These are phyloP conservation scores for Apogon talboti DNA, from an alignment of 2,797 vertebrate genomes.

Conservation along the genomic window DNA sequence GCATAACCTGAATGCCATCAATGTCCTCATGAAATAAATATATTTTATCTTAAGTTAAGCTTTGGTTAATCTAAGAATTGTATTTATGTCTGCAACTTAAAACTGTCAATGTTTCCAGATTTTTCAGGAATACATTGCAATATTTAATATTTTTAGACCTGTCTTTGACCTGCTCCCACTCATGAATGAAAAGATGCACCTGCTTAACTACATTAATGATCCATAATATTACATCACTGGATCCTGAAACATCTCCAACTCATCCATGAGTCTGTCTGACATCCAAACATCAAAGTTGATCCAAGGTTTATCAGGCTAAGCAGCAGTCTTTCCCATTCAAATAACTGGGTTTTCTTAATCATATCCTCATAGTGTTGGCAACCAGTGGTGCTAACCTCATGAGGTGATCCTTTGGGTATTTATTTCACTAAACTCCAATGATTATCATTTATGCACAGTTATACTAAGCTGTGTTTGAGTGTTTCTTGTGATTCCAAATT, in stretches of 20 bases:
- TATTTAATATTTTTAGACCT: not conserved
- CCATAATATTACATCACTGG: not conserved
- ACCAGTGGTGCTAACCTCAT: not conserved
- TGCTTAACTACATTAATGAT: not conserved
- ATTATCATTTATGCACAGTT: slow-evolving; percentile 6
- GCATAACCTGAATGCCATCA: not conserved
- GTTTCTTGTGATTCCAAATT: not conserved
- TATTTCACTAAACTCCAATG: not conserved
- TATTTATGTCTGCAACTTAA: too few species aligned
- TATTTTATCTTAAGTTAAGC: too few species aligned
- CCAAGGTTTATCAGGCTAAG: not conserved
- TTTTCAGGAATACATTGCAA: not conserved
- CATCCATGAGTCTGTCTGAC: not conserved
- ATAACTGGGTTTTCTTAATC: not conserved
- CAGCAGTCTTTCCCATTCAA: not conserved
- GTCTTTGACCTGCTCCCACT: not conserved
- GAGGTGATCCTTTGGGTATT: not conserved
- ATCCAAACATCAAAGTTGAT: not conserved
- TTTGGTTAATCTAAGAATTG: too few species aligned
- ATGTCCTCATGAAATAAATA: not conserved
- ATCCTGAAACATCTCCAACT: not conserved
- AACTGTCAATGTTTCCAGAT: not conserved
- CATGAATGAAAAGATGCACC: not conserved
- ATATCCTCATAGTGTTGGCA: not conserved
- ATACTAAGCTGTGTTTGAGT: slow-evolving; percentile 18